A percentile compares a stretch with the other conserved stretches of the same genome.
Conservation (phyloP, 2,888 invertebrate species). For the Lasioglossum marginatum region DNA sequence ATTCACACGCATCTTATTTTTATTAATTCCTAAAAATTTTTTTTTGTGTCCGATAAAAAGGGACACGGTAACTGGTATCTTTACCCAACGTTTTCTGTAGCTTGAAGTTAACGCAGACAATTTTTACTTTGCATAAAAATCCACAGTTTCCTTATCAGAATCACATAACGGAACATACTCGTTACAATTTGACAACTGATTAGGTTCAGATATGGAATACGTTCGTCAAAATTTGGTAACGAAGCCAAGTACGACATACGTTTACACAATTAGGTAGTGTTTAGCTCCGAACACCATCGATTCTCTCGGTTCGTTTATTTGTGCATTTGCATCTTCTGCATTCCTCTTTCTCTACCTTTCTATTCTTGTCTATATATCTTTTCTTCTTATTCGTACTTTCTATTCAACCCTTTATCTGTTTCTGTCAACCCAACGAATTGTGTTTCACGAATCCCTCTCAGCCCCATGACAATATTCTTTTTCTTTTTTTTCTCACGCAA, state of each 20-base stretch:
- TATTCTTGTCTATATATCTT: background rate
- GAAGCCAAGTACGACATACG: background rate
- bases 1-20: too few relatives aligned
- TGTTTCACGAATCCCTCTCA: background rate
- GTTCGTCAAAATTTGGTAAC: background rate
- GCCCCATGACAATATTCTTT: background rate
- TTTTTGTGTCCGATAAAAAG: too few relatives aligned
- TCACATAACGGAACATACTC: background rate
- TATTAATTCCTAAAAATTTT: too few relatives aligned
- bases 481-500: conserved; percentile 7
- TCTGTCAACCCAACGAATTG: background rate
- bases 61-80: too few relatives aligned
- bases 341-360: background rate
- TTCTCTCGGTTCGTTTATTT: background rate
- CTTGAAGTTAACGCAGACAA: background rate
- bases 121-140: background rate
- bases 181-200: background rate
- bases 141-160: background rate
- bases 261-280: background rate
- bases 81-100: background rate
- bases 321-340: background rate
- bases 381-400: background rate
- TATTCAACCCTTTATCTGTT: background rate
- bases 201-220: background rate
- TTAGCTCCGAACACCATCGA: background rate